phyloP scores from a whole-genome alignment of 2,888 invertebrate genomes.

The Dicranocentrus wangi region DNA sequence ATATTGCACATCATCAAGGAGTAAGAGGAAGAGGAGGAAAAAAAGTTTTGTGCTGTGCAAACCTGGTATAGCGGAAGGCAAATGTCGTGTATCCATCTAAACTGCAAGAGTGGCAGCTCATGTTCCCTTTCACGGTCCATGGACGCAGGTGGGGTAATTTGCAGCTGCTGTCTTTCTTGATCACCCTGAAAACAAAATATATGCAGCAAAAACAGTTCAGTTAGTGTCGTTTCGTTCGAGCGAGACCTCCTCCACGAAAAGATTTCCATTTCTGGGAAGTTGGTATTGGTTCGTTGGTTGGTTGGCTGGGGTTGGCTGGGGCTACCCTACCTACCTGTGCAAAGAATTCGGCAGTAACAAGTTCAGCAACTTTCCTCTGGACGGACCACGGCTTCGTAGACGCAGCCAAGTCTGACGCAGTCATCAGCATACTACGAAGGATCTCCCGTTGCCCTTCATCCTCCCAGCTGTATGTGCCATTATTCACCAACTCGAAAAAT shows the following conservation, averaged over 20 bases:
- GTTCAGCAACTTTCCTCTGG: slow-evolving; percentile 83
- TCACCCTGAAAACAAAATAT: slow-evolving; percentile 77
- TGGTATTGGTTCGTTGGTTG: background rate
- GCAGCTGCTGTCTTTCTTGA: slow-evolving; percentile 89
- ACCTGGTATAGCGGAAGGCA: slow-evolving; percentile 77
- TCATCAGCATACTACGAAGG: slow-evolving; percentile 78
- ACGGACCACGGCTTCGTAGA: slow-evolving; percentile 79
- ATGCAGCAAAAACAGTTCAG: no score
- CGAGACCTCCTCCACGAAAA: no score
- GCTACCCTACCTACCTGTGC: slow-evolving; percentile 83
- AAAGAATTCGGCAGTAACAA: slow-evolving; percentile 94
- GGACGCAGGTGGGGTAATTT: slow-evolving; percentile 85
- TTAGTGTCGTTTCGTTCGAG: no score
- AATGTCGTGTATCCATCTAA: slow-evolving; percentile 75
- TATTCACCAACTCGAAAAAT: slow-evolving; percentile 76
- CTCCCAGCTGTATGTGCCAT: slow-evolving; percentile 75
- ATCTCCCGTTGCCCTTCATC: slow-evolving; percentile 75
- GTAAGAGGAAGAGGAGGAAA: no score
- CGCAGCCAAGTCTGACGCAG: slow-evolving; percentile 78
- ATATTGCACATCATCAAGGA: no score
- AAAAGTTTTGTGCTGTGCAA: no score
- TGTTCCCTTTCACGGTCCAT: slow-evolving; percentile 79
- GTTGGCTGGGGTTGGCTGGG: no score
- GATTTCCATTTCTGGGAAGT: background rate
- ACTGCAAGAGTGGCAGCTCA: slow-evolving; percentile 78